phyloP scores from a whole-genome alignment of 2,888 invertebrate species.

The Drosophila multiciliata region DNA sequence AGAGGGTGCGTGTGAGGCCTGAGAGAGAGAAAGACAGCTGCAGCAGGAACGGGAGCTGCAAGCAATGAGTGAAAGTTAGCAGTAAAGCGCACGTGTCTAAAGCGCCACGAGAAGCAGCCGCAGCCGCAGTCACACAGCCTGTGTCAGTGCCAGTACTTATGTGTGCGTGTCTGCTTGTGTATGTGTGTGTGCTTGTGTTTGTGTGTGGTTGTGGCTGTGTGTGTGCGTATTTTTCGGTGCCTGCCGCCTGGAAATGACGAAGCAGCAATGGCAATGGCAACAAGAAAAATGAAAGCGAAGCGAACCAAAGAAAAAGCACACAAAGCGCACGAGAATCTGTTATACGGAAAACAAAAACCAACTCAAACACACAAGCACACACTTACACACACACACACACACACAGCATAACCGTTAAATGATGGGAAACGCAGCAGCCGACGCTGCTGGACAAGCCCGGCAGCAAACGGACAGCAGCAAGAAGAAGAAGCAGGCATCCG shows the following conservation, averaged over 20 bases:
- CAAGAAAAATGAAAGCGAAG: conserved; percentile 59
- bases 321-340: conserved; percentile 68
- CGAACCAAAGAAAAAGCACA: conserved; percentile 69
- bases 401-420: conserved; percentile 26
- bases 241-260: conserved; percentile 71
- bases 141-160: conserved; percentile 43
- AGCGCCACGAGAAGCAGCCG: conserved; percentile 37
- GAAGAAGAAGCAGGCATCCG: background rate
- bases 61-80: conserved; percentile 78
- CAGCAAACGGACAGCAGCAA: background rate
- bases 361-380: conserved; percentile 47
- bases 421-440: conserved; percentile 64
- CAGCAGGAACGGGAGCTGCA: conserved; percentile 65
- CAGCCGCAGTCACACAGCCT: conserved; percentile 32
- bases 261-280: conserved; percentile 69
- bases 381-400: conserved; percentile 34
- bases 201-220: background rate
- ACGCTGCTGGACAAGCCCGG: conserved; percentile 16
- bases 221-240: conserved; percentile 40
- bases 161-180: background rate
- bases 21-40: conserved; percentile 34
- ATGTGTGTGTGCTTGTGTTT: background rate
- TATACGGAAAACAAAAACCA: conserved; percentile 74
- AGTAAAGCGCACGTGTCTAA: conserved; percentile 80
- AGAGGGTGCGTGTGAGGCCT: conserved; percentile 11